phyloP scores from a whole-genome alignment of 2,797 vertebrate genomes.

The Aldrovandia affinis region DNA sequence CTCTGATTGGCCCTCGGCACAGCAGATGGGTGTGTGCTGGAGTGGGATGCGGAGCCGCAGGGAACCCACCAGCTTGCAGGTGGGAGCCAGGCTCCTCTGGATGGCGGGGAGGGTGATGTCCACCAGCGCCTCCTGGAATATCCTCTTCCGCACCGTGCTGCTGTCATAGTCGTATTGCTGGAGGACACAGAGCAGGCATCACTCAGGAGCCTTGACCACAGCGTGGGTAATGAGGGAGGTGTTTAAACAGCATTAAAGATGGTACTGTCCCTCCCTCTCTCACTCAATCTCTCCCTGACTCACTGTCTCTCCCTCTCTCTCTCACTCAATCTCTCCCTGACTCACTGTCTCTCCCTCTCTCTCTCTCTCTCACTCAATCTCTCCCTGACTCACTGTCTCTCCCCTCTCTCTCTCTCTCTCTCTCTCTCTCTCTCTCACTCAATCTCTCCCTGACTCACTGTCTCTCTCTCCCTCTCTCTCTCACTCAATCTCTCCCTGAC shows the following conservation, averaged over 20 bases:
- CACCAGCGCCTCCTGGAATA: conserved; percentile 85
- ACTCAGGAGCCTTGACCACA: neutral
- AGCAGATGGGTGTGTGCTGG: neutral
- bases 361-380: no score
- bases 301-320: neutral
- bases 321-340: neutral
- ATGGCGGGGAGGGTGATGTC: conserved; percentile 85
- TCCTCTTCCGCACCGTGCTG: conserved; percentile 84
- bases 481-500: no score
- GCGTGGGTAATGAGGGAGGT: neutral
- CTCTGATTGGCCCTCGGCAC: neutral
- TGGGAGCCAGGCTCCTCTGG: conserved; percentile 78
- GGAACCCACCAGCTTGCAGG: conserved; percentile 80
- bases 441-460: no score
- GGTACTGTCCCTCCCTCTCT: neutral
- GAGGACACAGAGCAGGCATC: conserved; percentile 32
- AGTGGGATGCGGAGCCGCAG: neutral
- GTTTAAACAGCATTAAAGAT: neutral
- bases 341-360: no score
- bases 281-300: neutral
- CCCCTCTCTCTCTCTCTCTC: no score
- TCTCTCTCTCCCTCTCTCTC: no score
- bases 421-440: no score
- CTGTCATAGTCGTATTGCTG: conserved; percentile 96
- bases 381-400: no score